Percentiles rank a stretch among this genome's conserved stretches.
phyloP scores from a whole-genome alignment of 2,797 vertebrate species.

The Tenualosa thibaudeaui region DNA sequence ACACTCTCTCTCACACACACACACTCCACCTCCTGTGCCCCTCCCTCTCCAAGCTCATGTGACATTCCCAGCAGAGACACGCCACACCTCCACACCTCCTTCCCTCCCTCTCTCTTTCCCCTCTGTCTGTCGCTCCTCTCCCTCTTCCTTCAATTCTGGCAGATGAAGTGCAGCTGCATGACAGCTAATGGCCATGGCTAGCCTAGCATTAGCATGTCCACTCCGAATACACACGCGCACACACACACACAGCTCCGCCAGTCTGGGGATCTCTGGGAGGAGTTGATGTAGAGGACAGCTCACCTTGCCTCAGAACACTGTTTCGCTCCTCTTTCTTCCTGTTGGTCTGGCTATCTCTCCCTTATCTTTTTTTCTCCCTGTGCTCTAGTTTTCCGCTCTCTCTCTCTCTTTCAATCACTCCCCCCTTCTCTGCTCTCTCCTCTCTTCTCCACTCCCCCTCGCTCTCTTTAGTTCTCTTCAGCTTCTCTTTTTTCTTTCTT shows the following conservation, averaged over 20 bases:
- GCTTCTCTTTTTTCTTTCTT: neutral
- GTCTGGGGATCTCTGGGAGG: neutral
- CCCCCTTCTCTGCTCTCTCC: conserved; percentile 28
- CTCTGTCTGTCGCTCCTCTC: neutral
- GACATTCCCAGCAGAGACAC: conserved; percentile 58
- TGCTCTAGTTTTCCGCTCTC: neutral
- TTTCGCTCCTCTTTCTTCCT: neutral
- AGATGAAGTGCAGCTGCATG: neutral
- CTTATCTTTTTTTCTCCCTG: neutral
- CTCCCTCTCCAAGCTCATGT: conserved; percentile 63
- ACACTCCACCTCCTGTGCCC: conserved; percentile 54
- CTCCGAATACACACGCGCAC: conserved; percentile 39
- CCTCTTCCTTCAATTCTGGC: neutral
- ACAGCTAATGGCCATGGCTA: neutral
- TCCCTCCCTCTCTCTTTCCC: conserved; percentile 32
- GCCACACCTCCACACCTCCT: conserved; percentile 49
- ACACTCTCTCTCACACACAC: conserved; percentile 27
- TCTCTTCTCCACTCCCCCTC: conserved; percentile 48
- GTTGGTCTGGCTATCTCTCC: neutral
- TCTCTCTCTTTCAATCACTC: conserved; percentile 23
- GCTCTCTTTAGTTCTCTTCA: neutral
- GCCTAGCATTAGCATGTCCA: neutral
- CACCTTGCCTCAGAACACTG: neutral
- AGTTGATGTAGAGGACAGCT: neutral
- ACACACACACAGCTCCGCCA: conserved; percentile 13